Conservation (phyloP, 2,888 invertebrate species). For the Charanyca ferruginea region DNA sequence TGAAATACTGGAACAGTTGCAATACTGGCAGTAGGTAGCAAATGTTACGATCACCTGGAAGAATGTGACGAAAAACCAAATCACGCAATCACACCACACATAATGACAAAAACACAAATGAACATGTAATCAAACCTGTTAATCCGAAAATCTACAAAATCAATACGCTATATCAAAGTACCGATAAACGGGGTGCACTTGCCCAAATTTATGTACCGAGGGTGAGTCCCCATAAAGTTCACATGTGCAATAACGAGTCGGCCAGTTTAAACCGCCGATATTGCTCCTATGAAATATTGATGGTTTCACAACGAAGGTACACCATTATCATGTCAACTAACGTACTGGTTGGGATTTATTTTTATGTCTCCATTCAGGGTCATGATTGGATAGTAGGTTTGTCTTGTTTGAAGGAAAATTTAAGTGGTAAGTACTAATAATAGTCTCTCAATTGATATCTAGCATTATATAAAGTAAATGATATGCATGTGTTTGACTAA, state of each 20-base stretch:
- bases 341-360: constrained; percentile 56
- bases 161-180: constrained; percentile 81
- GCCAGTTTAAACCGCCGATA: constrained; percentile 87
- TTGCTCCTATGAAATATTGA: constrained; percentile 88
- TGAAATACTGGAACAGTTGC: no score
- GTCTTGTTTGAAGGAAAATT: neutral
- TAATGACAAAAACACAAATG: constrained; percentile 45
- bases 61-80: neutral
- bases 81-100: neutral
- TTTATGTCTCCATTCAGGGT: constrained; percentile 48
- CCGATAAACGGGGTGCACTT: constrained; percentile 75
- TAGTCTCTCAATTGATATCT: neutral
- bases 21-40: no score
- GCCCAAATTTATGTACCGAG: constrained; percentile 87
- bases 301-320: constrained; percentile 73
- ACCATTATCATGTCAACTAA: constrained; percentile 71
- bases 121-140: constrained; percentile 64
- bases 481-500: no score
- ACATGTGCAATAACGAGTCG: constrained; percentile 87
- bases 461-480: no score
- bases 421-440: neutral
- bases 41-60: neutral
- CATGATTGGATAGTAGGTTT: constrained; percentile 21
- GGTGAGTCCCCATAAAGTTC: constrained; percentile 88
- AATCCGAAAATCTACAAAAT: constrained; percentile 82